These are phyloP conservation scores for Cryptomyrus ogoouensis DNA, from an alignment of 2,113 vertebrate genomes.

Conservation along the genomic window DNA sequence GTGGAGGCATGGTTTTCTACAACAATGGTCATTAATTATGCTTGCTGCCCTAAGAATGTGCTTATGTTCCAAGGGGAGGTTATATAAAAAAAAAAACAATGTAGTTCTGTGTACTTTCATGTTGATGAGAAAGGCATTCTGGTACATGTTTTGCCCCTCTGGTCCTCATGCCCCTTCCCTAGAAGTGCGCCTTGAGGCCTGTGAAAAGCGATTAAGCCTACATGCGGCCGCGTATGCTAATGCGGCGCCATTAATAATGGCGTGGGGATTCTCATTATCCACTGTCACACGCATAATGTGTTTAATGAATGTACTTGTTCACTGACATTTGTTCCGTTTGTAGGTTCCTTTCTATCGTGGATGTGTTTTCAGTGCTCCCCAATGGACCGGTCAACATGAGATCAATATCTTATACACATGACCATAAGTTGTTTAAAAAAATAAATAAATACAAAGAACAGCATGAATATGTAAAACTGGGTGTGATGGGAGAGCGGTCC, in stretches of 20 bases:
- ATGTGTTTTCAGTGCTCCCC: neutral
- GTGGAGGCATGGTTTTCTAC: neutral
- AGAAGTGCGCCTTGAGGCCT: neutral
- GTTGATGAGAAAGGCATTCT: neutral
- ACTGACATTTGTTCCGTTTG: slow-evolving; percentile 10
- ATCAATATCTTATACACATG: neutral
- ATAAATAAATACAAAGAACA: neutral
- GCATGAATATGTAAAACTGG: slow-evolving; percentile 5
- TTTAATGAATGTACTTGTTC: slow-evolving; percentile 9
- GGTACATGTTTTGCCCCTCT: neutral
- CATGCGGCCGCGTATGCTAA: neutral
- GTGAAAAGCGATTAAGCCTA: slow-evolving; percentile 1
- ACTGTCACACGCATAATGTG: slow-evolving; percentile 9
- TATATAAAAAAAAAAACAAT: neutral
- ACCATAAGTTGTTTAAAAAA: neutral
- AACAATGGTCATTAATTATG: neutral
- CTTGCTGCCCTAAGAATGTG: neutral
- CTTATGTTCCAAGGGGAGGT: neutral
- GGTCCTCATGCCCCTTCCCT: neutral
- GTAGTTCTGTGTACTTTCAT: neutral
- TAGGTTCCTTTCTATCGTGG: neutral
- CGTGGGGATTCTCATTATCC: neutral
- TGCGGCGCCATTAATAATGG: neutral
- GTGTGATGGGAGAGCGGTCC: neutral
- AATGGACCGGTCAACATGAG: neutral